Base-by-base conservation (phyloP, 2,888 invertebrate species). In the Drosophila testacea region DNA sequence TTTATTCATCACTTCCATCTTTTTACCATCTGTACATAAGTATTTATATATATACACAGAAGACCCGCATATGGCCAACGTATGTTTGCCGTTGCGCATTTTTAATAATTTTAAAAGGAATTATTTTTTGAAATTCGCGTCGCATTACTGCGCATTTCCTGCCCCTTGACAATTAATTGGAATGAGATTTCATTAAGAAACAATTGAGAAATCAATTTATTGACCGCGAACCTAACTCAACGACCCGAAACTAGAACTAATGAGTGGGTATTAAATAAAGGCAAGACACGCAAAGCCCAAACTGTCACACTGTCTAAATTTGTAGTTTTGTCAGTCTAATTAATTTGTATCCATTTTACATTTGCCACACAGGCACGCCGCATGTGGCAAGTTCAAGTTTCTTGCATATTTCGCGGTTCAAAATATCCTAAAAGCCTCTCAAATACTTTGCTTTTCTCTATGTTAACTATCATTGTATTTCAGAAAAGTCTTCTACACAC, bases 21-120 rank as follows among this genome's bases (percentile, higher is more conserved):
- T 6, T 32, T 32, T 6, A 6, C 32, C 32, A 6, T n/a, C 48
- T 27, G 7, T 55, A 22, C 10, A 38, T 42, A 38, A 48, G 3
- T 34, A 41, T 34, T 32, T 10, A 10, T 42, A 34, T 67, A 30
- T 50, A 28, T 48, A 11, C 13, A 32, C 36, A 38, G 48, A 52
- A 61, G 54, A 63, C 36, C 44, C 34, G 10, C 84, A 77, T 68
- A 68, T 86, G 84, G 70, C 55, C 42, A 27, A 50, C 83, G 83
- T 67, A 60, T 83, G 83, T 64, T 75, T 28, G 69, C 44, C 13
- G 38, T 36, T 55, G 39, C 39, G 77, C 68, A 63, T 67, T 70
- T 70, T 50, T 41, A 73, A 63, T 67, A 61, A 47, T 52, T 54
- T 42, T 4, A 16, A 44, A 65, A 73, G 69, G 81, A 70, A 70